Percentiles rank a stretch among this genome's conserved stretches.
These are phyloP conservation scores for Leucophenga maculata DNA, from an alignment of 2,888 invertebrate genomes.

Conservation along the genomic window DNA sequence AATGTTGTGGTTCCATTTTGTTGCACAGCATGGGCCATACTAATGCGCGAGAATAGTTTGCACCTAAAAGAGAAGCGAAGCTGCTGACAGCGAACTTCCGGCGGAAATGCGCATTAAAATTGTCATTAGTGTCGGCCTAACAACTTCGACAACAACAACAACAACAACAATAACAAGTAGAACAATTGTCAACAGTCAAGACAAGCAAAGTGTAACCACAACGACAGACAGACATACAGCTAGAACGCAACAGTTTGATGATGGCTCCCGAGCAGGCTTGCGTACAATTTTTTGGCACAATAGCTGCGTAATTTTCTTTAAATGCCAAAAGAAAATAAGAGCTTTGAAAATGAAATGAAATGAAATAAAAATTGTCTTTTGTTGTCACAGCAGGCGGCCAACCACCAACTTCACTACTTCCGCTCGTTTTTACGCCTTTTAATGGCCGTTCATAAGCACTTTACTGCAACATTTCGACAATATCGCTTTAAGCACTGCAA, in stretches of 20 bases:
- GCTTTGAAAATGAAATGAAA: background rate
- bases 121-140: conserved; percentile 49
- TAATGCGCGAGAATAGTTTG: too few relatives aligned
- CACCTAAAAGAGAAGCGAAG: background rate
- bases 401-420: background rate
- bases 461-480: background rate
- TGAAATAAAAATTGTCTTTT: background rate
- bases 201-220: background rate
- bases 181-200: background rate
- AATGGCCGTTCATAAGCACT: conserved; percentile 19
- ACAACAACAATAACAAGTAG: conserved; percentile 17
- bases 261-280: background rate
- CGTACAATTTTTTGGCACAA: conserved; percentile 14
- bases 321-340: background rate
- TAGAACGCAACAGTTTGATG: conserved; percentile 22
- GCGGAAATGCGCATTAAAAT: conserved; percentile 57
- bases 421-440: conserved; percentile 10
- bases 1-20: too few relatives aligned
- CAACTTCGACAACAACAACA: conserved; percentile 13
- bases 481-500: too few relatives aligned
- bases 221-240: background rate
- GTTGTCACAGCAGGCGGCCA: too few relatives aligned
- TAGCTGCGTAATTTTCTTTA: background rate
- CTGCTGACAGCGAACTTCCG: conserved; percentile 14
- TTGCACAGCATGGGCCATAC: too few relatives aligned